Conservation (phyloP, 64 coral and sea anemone species). For the Dendrophyllia cribrosa region DNA sequence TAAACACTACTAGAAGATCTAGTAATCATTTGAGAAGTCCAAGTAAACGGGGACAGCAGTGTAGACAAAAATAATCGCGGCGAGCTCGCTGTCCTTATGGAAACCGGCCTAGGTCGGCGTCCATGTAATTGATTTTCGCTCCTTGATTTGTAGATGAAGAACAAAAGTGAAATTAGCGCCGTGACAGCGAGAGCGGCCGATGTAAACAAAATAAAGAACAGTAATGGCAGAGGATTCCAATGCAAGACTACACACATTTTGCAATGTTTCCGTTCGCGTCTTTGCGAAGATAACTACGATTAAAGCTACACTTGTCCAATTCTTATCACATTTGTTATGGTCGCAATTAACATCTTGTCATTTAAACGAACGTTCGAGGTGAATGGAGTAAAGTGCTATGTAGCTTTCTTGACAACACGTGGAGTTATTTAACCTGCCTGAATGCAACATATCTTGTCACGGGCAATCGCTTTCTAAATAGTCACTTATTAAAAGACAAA, state of each 20-base stretch:
- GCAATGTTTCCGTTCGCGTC: not conserved
- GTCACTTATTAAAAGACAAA: not conserved
- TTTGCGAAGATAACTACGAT: not conserved
- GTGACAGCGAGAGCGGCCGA: slow-evolving; percentile 29
- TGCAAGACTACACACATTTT: slow-evolving; percentile 75
- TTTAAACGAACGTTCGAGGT: not conserved
- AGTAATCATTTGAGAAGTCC: slow-evolving; percentile 68
- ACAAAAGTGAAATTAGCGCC: slow-evolving; percentile 21
- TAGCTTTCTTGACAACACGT: not conserved
- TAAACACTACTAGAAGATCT: slow-evolving; percentile 50
- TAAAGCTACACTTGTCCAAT: not conserved
- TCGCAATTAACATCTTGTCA: not conserved
- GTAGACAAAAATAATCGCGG: not conserved
- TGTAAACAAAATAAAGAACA: slow-evolving; percentile 74
- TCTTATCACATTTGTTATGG: not conserved
- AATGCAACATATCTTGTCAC: not conserved
- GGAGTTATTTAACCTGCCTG: not conserved
- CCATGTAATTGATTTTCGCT: slow-evolving; percentile 41
- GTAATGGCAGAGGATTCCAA: slow-evolving; percentile 67
- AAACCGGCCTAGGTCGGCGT: not conserved
- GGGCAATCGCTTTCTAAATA: not conserved
- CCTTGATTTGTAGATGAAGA: slow-evolving; percentile 41
- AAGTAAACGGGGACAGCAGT: slow-evolving; percentile 49
- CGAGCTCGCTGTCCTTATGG: slow-evolving; percentile 29
- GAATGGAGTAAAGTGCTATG: not conserved